Evolutionary conservation across 2,113 vertebrate species (phyloP), one percentile per base, ranked within the genome.

Genomic region (Ictidomys tridecemlineatus): DNA sequence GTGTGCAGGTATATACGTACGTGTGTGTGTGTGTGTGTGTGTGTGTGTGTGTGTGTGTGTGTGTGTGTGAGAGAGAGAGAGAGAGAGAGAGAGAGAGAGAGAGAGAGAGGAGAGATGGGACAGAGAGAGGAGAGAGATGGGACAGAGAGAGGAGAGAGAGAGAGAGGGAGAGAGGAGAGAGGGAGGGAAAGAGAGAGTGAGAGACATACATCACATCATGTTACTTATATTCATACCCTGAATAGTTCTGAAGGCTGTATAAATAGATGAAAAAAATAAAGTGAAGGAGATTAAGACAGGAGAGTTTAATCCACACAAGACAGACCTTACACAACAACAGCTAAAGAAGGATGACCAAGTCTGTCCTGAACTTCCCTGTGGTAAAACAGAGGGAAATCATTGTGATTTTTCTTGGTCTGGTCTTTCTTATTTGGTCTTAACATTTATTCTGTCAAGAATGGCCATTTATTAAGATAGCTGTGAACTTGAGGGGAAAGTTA

Each of bases 241-340:
- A 87, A 34, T 37, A 39, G 39, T 51, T 61, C 28, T n/a, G 30
- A 14, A 88, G 87, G 37, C 10, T 70, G 76, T 34, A 65, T 37
- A 92, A 74, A 70, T 72, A 63, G 24, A 61, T 48, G n/a, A 92
- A 92, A 94, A 94, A 63, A 18, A 18, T 42, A 10, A 86, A 20
- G 30, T n/a, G 72, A 73, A 39, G 51, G 48, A 34, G 58, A 76
- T 90, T 58, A 82, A 56, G 11, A 39, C 16, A 78, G 30, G 14
- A 61, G 28, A 86, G 2, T 48, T 82, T 69, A 74, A 74, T 51
- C 30, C 39, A 86, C 32, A 58, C 73, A 86, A 77, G 30, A 22
- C 37, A 80, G 77, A 84, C 17, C 17, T 63, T 77, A 45, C 45
- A 45, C 45, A 65, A 87, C 42, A 83, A 39, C 74, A 74, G 37